Evolutionary conservation across 2,888 invertebrate genomes (phyloP).

Genomic region (Atherix ibis): DNA sequence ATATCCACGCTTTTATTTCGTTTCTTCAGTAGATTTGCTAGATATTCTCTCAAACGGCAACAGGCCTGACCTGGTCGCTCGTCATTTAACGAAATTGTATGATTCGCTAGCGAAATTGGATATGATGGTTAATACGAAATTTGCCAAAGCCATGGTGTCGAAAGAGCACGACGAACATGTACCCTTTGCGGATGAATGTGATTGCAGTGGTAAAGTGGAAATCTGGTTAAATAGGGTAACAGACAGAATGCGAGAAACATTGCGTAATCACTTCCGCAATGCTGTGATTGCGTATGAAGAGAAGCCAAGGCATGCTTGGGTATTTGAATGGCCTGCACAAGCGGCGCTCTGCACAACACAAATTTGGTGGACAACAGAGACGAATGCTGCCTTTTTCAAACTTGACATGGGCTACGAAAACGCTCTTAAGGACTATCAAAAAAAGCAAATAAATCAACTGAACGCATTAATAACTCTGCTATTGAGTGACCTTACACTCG

Average conservation of each 20-base stretch:
- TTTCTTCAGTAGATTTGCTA: slow-evolving; percentile 81
- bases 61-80: slow-evolving; percentile 60
- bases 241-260: slow-evolving; percentile 64
- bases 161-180: slow-evolving; percentile 67
- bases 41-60: slow-evolving; percentile 70
- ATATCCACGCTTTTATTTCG: slow-evolving; percentile 91
- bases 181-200: slow-evolving; percentile 49
- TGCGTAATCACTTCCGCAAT: slow-evolving; percentile 62
- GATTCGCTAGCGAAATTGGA: slow-evolving; percentile 71
- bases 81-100: slow-evolving; percentile 80
- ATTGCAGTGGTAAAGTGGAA: slow-evolving; percentile 85
- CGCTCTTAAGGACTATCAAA: slow-evolving; percentile 82
- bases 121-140: slow-evolving; percentile 39
- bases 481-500: slow-evolving; percentile 62
- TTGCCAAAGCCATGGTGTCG: slow-evolving; percentile 63
- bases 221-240: slow-evolving; percentile 78
- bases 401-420: slow-evolving; percentile 87
- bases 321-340: slow-evolving; percentile 85
- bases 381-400: slow-evolving; percentile 74
- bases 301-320: slow-evolving; percentile 79
- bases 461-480: slow-evolving; percentile 68
- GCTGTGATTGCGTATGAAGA: slow-evolving; percentile 74
- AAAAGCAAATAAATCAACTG: slow-evolving; percentile 72
- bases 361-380: slow-evolving; percentile 93
- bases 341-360: slow-evolving; percentile 82